Percentiles rank a stretch among this genome's conserved stretches.
Evolutionary conservation across 2,888 invertebrate genomes (phyloP).

Genomic region (Abrostola tripartita): DNA sequence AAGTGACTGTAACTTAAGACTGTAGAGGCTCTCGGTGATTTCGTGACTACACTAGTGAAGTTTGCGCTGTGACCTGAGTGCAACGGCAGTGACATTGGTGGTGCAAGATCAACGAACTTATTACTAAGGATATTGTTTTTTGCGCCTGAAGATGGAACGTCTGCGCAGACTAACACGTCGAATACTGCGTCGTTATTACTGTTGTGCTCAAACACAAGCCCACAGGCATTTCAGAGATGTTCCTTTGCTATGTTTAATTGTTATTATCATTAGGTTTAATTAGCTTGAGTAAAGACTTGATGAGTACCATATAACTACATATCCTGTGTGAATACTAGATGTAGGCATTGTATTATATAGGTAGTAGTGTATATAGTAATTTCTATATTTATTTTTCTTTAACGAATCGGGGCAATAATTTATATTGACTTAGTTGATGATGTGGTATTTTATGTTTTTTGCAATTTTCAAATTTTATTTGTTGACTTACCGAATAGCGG

Average conservation of each 20-base stretch:
- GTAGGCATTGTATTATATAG: slow-evolving; percentile 84
- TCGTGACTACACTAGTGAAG: slow-evolving; percentile 64
- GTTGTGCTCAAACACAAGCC: slow-evolving; percentile 30
- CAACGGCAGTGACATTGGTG: slow-evolving; percentile 29
- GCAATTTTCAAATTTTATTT: slow-evolving; percentile 73
- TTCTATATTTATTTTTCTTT: slow-evolving; percentile 64
- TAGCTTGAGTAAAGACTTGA: slow-evolving; percentile 83
- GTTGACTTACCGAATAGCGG: slow-evolving; percentile 52
- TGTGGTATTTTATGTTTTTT: slow-evolving; percentile 76
- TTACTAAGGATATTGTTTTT: slow-evolving; percentile 19
- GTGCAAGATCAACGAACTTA: slow-evolving; percentile 8
- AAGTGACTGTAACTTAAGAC: slow-evolving; percentile 75
- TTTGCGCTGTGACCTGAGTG: slow-evolving; percentile 37
- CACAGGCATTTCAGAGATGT: slow-evolving; percentile 72
- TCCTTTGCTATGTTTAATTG: slow-evolving; percentile 73
- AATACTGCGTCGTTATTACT: slow-evolving; percentile 21
- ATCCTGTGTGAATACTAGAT: slow-evolving; percentile 85
- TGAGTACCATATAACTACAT: slow-evolving; percentile 79
- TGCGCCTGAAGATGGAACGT: slow-evolving; percentile 24
- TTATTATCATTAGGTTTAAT: slow-evolving; percentile 76
- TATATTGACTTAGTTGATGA: slow-evolving; percentile 76
- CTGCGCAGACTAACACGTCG: slow-evolving; percentile 33
- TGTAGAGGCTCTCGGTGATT: slow-evolving; percentile 74
- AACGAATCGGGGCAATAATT: slow-evolving; percentile 80
- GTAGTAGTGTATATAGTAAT: slow-evolving; percentile 79